phyloP scores from a whole-genome alignment of 2,113 vertebrate species.

The Cromileptes altivelis region DNA sequence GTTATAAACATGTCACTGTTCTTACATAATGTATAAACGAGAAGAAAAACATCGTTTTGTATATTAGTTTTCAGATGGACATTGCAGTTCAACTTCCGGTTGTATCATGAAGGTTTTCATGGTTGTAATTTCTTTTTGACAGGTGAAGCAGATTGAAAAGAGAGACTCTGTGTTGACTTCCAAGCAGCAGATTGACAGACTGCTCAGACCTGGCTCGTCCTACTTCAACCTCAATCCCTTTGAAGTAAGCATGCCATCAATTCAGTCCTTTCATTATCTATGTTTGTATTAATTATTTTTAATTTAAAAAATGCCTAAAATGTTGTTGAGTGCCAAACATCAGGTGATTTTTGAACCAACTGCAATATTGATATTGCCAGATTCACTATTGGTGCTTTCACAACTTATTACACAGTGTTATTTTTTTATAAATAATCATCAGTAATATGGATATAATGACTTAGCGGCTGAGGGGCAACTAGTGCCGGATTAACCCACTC shows the following conservation, averaged over 20 bases:
- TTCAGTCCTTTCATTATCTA: not conserved
- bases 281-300: not conserved
- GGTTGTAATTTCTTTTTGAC: constrained; percentile 17
- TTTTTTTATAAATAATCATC: no score
- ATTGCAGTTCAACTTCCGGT: not conserved
- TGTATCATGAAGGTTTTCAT: not conserved
- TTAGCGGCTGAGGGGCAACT: no score
- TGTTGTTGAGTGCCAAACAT: not conserved
- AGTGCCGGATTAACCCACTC: no score
- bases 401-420: no score
- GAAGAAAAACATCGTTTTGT: no score
- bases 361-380: no score
- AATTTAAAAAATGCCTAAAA: not conserved
- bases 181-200: constrained; percentile 97
- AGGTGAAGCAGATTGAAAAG: constrained; percentile 99
- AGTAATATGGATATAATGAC: no score
- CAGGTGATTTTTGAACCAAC: no score
- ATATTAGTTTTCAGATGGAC: not conserved
- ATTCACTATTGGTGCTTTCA: no score
- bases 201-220: constrained; percentile 94
- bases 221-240: constrained; percentile 99
- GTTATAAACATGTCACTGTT: no score
- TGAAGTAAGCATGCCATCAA: constrained; percentile 84
- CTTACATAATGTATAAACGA: no score
- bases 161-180: constrained; percentile 97